phyloP scores from a whole-genome alignment of 2,113 vertebrate species.

The Oncorhynchus kisutch region DNA sequence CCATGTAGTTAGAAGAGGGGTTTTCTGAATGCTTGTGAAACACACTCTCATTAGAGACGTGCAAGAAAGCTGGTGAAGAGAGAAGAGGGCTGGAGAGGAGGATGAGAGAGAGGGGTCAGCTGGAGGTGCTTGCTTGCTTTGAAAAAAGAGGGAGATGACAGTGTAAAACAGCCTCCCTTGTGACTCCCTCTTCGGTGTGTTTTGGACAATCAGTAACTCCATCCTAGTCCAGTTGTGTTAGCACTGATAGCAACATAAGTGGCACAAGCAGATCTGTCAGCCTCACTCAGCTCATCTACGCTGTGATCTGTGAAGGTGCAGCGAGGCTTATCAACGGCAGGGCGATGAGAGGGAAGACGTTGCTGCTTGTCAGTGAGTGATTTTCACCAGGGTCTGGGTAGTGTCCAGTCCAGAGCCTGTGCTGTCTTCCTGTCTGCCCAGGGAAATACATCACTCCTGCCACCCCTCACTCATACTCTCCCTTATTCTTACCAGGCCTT shows the following conservation, averaged over 20 bases:
- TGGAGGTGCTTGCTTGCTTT: background rate
- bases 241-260: conserved; percentile 53
- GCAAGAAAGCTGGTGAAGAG: conserved; percentile 29
- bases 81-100: background rate
- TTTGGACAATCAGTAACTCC: background rate
- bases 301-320: conserved; percentile 36
- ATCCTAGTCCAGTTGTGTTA: conserved; percentile 34
- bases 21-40: conserved; percentile 59
- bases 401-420: conserved; percentile 24
- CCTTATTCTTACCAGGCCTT: background rate
- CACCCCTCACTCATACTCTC: background rate
- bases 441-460: background rate
- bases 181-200: background rate
- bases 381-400: conserved; percentile 43
- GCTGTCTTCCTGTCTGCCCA: background rate
- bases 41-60: conserved; percentile 63
- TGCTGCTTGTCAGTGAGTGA: conserved; percentile 48
- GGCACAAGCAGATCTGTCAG: conserved; percentile 36
- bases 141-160: conserved; percentile 1
- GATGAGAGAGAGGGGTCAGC: background rate
- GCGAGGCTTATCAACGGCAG: conserved; percentile 48
- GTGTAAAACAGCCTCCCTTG: background rate
- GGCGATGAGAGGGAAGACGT: conserved; percentile 53
- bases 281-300: conserved; percentile 31
- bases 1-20: conserved; percentile 70